These are phyloP conservation scores for Nerophis ophidion DNA, from an alignment of 2,113 vertebrate species.

Conservation along the genomic window DNA sequence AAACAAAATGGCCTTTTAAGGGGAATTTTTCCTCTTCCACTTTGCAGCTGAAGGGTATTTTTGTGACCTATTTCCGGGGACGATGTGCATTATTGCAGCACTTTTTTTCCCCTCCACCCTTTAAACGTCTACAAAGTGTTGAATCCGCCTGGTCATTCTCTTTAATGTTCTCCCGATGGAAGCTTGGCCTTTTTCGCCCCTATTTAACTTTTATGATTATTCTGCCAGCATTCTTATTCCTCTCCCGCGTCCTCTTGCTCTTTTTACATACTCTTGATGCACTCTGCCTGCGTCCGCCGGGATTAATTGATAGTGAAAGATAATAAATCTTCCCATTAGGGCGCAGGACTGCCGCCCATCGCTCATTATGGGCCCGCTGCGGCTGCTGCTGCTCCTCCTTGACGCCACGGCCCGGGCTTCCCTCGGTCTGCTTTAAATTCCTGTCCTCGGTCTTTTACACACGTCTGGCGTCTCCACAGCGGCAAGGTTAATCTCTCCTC, in stretches of 20 bases:
- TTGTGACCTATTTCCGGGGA: conserved; percentile 32
- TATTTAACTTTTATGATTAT: background rate
- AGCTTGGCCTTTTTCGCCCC: too few species aligned
- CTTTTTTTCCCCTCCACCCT: background rate
- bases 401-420: conserved; percentile 58
- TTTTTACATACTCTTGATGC: conserved; percentile 58
- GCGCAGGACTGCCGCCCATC: too few species aligned
- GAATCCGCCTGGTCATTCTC: conserved; percentile 16
- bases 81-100: conserved; percentile 24
- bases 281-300: conserved; percentile 53
- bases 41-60: conserved; percentile 1
- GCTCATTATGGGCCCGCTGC: conserved; percentile 73
- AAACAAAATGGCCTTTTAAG: conserved; percentile 12
- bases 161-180: conserved; percentile 12
- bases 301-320: conserved; percentile 73
- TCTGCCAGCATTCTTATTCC: conserved; percentile 19
- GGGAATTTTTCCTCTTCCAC: conserved; percentile 5
- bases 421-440: background rate
- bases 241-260: conserved; percentile 15
- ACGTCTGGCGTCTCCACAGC: conserved; percentile 49
- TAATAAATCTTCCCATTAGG: conserved; percentile 68
- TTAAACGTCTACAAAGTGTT: conserved; percentile 1
- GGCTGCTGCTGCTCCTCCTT: conserved; percentile 56
- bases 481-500: conserved; percentile 76
- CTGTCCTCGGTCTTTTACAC: background rate